phyloP scores from a whole-genome alignment of 2,797 vertebrate species.

The Trichosurus vulpecula region DNA sequence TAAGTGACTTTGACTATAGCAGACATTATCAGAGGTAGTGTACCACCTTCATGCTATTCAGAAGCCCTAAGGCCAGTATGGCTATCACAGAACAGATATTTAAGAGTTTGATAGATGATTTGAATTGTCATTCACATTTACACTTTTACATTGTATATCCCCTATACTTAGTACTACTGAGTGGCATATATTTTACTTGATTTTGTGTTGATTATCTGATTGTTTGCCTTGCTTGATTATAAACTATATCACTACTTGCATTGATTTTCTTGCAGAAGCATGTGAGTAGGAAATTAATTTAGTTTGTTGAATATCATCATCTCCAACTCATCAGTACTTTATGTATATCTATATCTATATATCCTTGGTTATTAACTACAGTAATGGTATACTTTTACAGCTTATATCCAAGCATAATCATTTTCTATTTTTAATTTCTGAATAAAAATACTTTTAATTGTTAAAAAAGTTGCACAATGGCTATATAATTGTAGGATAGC shows the following conservation, averaged over 20 bases:
- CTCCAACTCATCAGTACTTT: slow-evolving; percentile 55
- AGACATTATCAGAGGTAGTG: neutral
- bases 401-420: slow-evolving; percentile 63
- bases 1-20: neutral
- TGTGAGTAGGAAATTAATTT: slow-evolving; percentile 62
- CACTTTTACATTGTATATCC: slow-evolving; percentile 43
- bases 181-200: slow-evolving; percentile 53
- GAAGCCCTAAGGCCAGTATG: neutral
- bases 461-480: slow-evolving; percentile 58
- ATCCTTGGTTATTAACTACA: slow-evolving; percentile 34
- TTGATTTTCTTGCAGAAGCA: slow-evolving; percentile 68
- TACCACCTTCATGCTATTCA: slow-evolving; percentile 14
- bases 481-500: slow-evolving; percentile 59
- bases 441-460: slow-evolving; percentile 73
- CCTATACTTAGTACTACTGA: slow-evolving; percentile 64
- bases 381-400: slow-evolving; percentile 50
- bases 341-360: neutral
- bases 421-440: slow-evolving; percentile 73
- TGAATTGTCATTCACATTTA: slow-evolving; percentile 44
- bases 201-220: slow-evolving; percentile 74
- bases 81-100: neutral
- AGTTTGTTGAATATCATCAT: slow-evolving; percentile 67
- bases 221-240: slow-evolving; percentile 77
- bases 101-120: slow-evolving; percentile 41
- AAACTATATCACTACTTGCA: slow-evolving; percentile 68